Percentiles rank a stretch among this genome's conserved stretches.
Evolutionary conservation across 2,888 invertebrate genomes (phyloP).

Genomic region (Sesia bembeciformis): DNA sequence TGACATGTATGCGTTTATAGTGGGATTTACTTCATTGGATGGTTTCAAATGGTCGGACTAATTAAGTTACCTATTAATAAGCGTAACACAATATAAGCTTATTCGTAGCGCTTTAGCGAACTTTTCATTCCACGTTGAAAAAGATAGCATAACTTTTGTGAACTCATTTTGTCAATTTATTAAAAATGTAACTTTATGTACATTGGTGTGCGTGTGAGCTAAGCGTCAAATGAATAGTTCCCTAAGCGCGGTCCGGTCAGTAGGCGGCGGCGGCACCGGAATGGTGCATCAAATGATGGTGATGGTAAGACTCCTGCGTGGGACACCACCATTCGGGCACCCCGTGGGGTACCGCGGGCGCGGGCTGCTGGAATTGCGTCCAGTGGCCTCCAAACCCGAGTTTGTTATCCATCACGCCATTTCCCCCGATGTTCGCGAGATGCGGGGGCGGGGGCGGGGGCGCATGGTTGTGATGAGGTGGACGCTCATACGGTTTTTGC

Average conservation of each 20-base stretch:
- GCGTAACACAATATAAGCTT: constrained; percentile 50
- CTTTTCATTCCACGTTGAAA: constrained; percentile 62
- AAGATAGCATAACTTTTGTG: background rate
- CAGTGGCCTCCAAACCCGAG: constrained; percentile 83
- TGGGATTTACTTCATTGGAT: no score
- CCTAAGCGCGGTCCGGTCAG: constrained; percentile 78
- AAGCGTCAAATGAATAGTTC: constrained; percentile 64
- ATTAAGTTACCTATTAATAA: constrained; percentile 46
- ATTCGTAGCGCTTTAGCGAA: constrained; percentile 55
- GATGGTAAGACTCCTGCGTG: constrained; percentile 65
- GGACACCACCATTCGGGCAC: constrained; percentile 72
- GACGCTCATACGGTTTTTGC: constrained; percentile 84
- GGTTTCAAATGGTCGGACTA: constrained; percentile 37
- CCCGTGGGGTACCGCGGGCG: constrained; percentile 76
- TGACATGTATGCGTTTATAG: no score
- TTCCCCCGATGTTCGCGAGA: constrained; percentile 70
- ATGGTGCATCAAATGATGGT: constrained; percentile 78
- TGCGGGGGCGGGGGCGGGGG: constrained; percentile 51
- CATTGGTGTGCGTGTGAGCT: constrained; percentile 5
- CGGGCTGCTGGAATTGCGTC: constrained; percentile 78
- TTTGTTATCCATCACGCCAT: constrained; percentile 76
- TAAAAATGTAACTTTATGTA: no score
- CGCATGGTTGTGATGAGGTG: constrained; percentile 46
- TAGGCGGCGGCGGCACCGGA: constrained; percentile 84
- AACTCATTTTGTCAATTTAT: no score